Evolutionary conservation across 30 jellyfish, hydroid and myxozoan genomes (phyloP), one percentile per base, ranked within the genome.

Genomic region (Aurelia aurita): DNA sequence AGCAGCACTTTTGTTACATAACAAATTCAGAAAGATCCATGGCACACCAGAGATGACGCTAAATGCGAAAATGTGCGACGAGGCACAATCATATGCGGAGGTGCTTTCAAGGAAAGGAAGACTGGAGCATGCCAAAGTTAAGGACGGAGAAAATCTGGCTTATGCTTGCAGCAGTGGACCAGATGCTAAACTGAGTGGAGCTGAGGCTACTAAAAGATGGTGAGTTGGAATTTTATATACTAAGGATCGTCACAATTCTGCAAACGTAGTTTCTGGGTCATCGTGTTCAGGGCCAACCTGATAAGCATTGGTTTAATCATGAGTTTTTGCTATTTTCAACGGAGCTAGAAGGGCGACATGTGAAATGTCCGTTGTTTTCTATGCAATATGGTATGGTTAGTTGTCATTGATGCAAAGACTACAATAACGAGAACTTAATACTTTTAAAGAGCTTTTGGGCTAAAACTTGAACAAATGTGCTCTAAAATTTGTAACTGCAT

Each of bases 81-180:
- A 59, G 44, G 99, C 99, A 4, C 95, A 88, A 31, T 96, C 79
- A 47, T 94, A 89, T 58, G 99, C 99, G 21, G 82, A 88, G 93
- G 75, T 61, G 57, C 82, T 94, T 21, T 96, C 96, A 19, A 51
- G 29, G 23, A 62, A 35, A 54, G 96, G 97, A 4, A 69, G 82
- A 44, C 21, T 72, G 70, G 58, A 73, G 45, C 92, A 78, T 62
- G 90, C 89, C 2, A 68, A 72, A 20, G 87, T 87, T 2, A 84
- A 85, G 23, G 62, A 79, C 39, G 99, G 99, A 31, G 99, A 94
- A 75, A 94, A 94, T 72, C 82, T 94, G 11, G 97, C 97, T 9
- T 64, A 79, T 77, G 67, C 58, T 62, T 82, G 99, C 58, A 83
- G 97, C 63, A 70, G 91, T 61, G 26, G 29, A 14, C 65, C 89